These are phyloP conservation scores for Labeo catla DNA, from an alignment of 2,113 vertebrate genomes.

Conservation along the genomic window DNA sequence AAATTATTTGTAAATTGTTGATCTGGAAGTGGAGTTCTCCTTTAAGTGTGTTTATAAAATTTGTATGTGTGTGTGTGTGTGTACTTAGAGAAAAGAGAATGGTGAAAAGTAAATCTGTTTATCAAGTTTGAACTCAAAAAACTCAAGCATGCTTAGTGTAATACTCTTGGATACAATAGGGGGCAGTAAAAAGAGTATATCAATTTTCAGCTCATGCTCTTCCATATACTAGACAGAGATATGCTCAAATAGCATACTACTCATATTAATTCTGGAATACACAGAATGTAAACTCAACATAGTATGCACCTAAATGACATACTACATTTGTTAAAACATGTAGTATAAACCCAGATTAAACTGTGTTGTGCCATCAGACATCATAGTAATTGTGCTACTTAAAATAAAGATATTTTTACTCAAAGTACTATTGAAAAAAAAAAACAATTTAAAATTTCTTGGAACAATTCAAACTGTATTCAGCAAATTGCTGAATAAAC, in stretches of 20 bases:
- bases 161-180: not conserved
- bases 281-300: not conserved
- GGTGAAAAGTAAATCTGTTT: too few relatives aligned
- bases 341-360: too few relatives aligned
- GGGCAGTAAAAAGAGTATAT: not conserved
- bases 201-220: not conserved
- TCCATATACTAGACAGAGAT: not conserved
- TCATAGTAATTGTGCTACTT: not conserved
- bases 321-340: not conserved
- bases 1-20: too few relatives aligned
- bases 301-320: not conserved
- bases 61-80: too few relatives aligned
- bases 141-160: not conserved
- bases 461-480: too few relatives aligned
- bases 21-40: too few relatives aligned
- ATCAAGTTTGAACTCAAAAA: too few relatives aligned
- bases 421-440: too few relatives aligned
- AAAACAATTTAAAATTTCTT: not conserved
- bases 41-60: too few relatives aligned
- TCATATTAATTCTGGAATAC: not conserved
- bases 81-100: too few relatives aligned
- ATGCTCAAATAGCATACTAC: not conserved
- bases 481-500: too few relatives aligned
- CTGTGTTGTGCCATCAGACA: too few relatives aligned
- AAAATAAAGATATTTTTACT: not conserved